Conservation (phyloP, 2,888 invertebrate species). For the Microctonus hyperodae region DNA sequence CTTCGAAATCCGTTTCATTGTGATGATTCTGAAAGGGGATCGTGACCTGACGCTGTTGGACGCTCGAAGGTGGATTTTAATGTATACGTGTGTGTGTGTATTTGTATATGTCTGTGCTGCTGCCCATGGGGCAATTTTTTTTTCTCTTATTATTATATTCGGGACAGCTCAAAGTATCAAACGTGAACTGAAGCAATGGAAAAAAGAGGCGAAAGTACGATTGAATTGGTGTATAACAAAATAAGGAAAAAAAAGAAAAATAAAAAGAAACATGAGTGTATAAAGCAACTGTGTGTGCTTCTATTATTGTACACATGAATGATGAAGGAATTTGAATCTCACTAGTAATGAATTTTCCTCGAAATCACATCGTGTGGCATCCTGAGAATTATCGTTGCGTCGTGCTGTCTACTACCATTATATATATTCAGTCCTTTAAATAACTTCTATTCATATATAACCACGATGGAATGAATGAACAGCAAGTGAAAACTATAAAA, state of each 20-base stretch:
- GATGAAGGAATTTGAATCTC: constrained; percentile 3
- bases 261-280: background rate
- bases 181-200: constrained; percentile 4
- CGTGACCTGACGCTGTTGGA: constrained; percentile 26
- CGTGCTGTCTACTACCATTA: constrained; percentile 1
- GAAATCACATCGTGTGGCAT: constrained; percentile 11
- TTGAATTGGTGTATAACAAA: background rate
- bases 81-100: background rate
- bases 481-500: constrained; percentile 12
- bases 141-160: constrained; percentile 9
- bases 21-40: constrained; percentile 25
- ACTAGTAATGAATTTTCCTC: constrained; percentile 9
- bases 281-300: background rate
- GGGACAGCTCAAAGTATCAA: constrained; percentile 16
- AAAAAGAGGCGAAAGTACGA: background rate
- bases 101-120: background rate
- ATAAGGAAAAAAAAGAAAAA: background rate
- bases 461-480: constrained; percentile 22
- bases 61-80: background rate
- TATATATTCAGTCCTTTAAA: constrained; percentile 13
- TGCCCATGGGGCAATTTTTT: constrained; percentile 4
- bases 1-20: constrained; percentile 28
- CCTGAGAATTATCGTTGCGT: constrained; percentile 21
- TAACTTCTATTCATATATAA: constrained; percentile 29
- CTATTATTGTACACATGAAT: background rate